Evolutionary conservation across 2,113 vertebrate species (phyloP).

Genomic region (Anoura caudifer): DNA sequence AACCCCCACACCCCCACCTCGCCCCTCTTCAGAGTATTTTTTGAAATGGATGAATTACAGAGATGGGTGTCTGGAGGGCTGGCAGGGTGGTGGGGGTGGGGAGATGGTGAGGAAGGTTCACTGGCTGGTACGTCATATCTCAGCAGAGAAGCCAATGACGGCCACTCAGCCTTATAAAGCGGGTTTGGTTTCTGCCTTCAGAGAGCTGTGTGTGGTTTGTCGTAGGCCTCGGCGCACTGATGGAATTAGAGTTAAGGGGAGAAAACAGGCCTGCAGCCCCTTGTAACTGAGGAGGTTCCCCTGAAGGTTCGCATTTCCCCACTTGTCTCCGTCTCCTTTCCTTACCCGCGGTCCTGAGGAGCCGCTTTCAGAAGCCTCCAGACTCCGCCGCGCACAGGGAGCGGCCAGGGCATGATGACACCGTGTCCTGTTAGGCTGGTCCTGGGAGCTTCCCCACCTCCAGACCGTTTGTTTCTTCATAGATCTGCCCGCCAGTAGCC

Average conservation of each 20-base stretch:
- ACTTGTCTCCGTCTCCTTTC: not conserved
- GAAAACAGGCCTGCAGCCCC: not conserved
- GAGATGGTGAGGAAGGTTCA: constrained; percentile 38
- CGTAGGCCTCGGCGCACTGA: not conserved
- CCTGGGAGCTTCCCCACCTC: not conserved
- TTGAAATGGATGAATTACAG: constrained; percentile 55
- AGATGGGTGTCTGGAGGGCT: constrained; percentile 18
- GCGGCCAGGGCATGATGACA: not conserved
- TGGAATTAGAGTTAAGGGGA: not conserved
- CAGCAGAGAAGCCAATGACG: constrained; percentile 38
- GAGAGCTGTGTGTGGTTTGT: constrained; percentile 67
- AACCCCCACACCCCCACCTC: not conserved
- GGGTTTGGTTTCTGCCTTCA: constrained; percentile 68
- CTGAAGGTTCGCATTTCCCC: not conserved
- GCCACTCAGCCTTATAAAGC: constrained; percentile 70
- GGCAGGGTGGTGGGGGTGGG: not conserved
- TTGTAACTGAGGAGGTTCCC: not conserved
- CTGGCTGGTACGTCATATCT: constrained; percentile 38
- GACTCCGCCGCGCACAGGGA: not conserved
- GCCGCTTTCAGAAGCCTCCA: not conserved
- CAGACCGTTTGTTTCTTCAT: not conserved
- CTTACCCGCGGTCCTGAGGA: not conserved
- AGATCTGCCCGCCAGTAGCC: not conserved
- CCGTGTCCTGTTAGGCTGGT: not conserved
- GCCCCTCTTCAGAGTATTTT: constrained; percentile 62